A percentile compares a stretch with the other conserved stretches of the same genome.
phyloP scores from a whole-genome alignment of 2,888 invertebrate species.

The Deilephila elpenor region DNA sequence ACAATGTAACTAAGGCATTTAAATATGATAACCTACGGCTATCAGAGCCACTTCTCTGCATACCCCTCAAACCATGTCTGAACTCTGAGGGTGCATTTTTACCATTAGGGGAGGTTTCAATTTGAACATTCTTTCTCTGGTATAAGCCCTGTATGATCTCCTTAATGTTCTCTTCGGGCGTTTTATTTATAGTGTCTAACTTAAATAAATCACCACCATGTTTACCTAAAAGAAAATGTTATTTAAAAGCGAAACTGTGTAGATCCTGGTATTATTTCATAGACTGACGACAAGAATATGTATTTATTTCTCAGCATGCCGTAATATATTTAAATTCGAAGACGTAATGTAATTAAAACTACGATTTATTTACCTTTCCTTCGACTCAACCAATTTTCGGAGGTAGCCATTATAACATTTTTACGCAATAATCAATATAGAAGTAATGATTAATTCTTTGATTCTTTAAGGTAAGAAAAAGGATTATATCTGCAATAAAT shows the following conservation, averaged over 20 bases:
- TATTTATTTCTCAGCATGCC: background rate
- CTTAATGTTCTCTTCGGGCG: constrained; percentile 86
- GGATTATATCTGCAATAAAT: background rate
- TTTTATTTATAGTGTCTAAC: constrained; percentile 84
- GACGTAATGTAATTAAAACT: constrained; percentile 36
- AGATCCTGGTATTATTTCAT: background rate
- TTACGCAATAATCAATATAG: constrained; percentile 36
- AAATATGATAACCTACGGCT: constrained; percentile 93
- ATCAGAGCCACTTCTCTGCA: constrained; percentile 88
- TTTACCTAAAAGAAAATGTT: constrained; percentile 72
- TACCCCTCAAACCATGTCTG: constrained; percentile 84
- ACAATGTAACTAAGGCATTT: constrained; percentile 94
- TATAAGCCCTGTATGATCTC: constrained; percentile 87
- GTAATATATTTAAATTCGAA: constrained; percentile 23
- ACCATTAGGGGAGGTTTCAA: constrained; percentile 73
- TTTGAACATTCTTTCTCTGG: constrained; percentile 68
- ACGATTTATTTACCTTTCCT: constrained; percentile 72
- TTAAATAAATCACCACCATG: constrained; percentile 87
- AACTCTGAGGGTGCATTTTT: constrained; percentile 69
- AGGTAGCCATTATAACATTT: constrained; percentile 79
- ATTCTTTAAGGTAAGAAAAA: background rate
- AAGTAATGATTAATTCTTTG: background rate
- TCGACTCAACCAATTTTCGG: constrained; percentile 79
- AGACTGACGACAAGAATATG: background rate
- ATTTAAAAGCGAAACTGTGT: background rate